Base-by-base conservation (phyloP, 2,113 vertebrate species). In the Stomatorhinus ivindoensis region DNA sequence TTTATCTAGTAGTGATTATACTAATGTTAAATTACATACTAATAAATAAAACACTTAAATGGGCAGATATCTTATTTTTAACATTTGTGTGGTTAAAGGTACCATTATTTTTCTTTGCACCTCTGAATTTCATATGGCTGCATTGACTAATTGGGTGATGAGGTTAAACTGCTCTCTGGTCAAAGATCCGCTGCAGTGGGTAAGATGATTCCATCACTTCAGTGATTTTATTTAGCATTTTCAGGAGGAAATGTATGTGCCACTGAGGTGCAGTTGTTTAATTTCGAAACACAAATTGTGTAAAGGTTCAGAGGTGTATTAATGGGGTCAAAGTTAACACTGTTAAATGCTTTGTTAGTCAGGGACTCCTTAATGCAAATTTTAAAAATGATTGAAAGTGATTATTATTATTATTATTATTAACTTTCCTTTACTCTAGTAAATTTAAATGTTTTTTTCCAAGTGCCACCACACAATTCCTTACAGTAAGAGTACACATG, bases 251-350 rank as follows among this genome's bases (percentile, higher is more conserved):
- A 44, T 17, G 42, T 46, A 44, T 47, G 39, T 44, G 8, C 19
- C 19, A 21, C 80, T 10, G 15, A 83, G 44, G 35, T 19, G 69
- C 65, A 85, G 58, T 65, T 21, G 76, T 44, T 55, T 80, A 55
- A 24, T 39, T 83, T 86, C 55, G 61, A 42, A 86, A 90, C 51
- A 65, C 53, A 86, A 80, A 31, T 19, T 39, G 85, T 87, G 82
- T 35, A 76, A 92, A 90, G 86, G 76, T 69, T 88, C 61, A 88
- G 92, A 89, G 92, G 93, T 94, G 94, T 93, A 93, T 93, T 93
- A 93, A 92, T 92, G 93, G 21, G 80, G 19, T 47, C 80, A 83
- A 4, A 47, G 6, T 0, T 21, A 83, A 55, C 11, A 55, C 50
- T 55, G 50, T 19, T 48, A 53, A 15, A 55, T 55, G 50, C 48